These are phyloP conservation scores for Eudorcas thomsonii DNA, from an alignment of 2,113 vertebrate species.

Conservation along the genomic window DNA sequence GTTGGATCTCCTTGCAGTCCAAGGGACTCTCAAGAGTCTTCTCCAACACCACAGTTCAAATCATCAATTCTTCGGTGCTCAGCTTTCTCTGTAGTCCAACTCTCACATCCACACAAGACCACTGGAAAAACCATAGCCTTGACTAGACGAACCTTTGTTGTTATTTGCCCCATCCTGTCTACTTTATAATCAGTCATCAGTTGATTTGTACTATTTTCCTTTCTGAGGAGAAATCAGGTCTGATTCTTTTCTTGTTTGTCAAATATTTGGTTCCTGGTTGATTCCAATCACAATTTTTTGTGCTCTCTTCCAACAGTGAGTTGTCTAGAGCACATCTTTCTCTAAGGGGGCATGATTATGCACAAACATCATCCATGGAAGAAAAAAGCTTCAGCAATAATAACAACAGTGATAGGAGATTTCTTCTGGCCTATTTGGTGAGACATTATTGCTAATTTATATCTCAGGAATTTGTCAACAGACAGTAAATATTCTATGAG, in stretches of 20 bases:
- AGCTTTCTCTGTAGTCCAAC: not conserved
- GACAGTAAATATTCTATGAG: not conserved
- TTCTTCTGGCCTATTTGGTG: not conserved
- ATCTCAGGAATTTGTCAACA: not conserved
- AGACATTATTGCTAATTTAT: not conserved
- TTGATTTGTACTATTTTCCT: not conserved
- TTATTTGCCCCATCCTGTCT: not conserved
- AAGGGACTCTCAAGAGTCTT: no score
- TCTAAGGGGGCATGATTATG: not conserved
- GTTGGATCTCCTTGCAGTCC: not conserved
- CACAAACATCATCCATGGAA: not conserved
- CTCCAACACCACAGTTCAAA: not conserved
- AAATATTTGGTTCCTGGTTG: not conserved
- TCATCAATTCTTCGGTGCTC: not conserved
- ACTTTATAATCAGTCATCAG: not conserved
- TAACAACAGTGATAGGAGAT: not conserved
- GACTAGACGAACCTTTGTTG: not conserved
- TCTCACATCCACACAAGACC: not conserved
- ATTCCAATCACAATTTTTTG: not conserved
- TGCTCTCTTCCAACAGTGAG: not conserved
- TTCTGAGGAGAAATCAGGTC: slow-evolving; percentile 27
- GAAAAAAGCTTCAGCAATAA: not conserved
- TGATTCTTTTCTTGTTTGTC: not conserved
- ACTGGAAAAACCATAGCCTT: not conserved
- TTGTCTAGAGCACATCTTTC: not conserved